Percentiles rank a stretch among this genome's conserved stretches.
These are phyloP conservation scores for Noctuana brunneofusca DNA, from an alignment of 2,888 invertebrate species.

Conservation along the genomic window DNA sequence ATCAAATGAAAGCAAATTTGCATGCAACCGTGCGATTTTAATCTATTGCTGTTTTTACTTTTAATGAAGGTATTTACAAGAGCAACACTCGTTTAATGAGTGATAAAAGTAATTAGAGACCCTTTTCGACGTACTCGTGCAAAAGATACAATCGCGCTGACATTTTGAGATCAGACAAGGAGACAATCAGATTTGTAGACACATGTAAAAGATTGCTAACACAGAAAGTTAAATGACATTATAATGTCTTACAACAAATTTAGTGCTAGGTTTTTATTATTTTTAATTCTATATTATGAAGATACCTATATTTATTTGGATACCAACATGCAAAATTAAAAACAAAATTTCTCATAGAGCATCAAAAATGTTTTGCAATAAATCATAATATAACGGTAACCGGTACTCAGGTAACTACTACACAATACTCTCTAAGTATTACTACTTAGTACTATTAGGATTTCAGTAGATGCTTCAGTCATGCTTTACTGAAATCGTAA, in stretches of 20 bases:
- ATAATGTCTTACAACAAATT: neutral
- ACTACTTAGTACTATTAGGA: no score
- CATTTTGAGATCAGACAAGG: constrained; percentile 19
- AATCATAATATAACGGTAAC: no score
- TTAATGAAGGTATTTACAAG: constrained; percentile 34
- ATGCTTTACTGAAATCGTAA: no score
- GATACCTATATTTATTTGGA: no score
- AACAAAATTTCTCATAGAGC: no score
- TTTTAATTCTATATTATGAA: no score
- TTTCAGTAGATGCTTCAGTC: no score
- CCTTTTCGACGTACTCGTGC: constrained; percentile 7
- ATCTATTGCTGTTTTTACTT: constrained; percentile 34
- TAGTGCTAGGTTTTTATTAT: neutral
- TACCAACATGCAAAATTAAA: no score
- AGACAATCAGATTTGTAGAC: constrained; percentile 26
- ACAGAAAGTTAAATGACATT: neutral
- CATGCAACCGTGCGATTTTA: constrained; percentile 36
- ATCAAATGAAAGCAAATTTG: constrained; percentile 35
- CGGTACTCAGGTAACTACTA: no score
- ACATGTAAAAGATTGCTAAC: neutral
- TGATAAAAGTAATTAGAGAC: constrained; percentile 33
- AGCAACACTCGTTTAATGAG: constrained; percentile 26
- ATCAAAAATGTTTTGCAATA: no score
- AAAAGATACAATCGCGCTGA: constrained; percentile 26
- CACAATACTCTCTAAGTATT: no score